A percentile compares a stretch with the other conserved stretches of the same genome.
phyloP scores from a whole-genome alignment of 2,888 invertebrate species.

The Eurytoma adleriae region DNA sequence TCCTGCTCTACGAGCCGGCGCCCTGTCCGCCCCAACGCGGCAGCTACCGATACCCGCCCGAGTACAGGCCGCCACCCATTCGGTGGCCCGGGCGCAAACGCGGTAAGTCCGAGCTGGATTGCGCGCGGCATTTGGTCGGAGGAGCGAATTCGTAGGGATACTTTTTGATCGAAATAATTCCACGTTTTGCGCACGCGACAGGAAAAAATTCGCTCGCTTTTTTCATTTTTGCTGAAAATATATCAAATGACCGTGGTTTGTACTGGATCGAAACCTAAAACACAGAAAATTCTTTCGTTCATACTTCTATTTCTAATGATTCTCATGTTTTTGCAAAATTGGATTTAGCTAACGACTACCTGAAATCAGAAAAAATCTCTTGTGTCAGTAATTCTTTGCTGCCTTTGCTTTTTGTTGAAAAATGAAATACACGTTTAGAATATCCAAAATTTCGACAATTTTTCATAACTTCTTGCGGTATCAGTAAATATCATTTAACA shows the following conservation, averaged over 20 bases:
- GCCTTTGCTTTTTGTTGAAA: no score
- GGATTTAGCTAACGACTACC: no score
- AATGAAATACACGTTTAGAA: no score
- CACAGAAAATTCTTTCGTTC: slow-evolving; percentile 21
- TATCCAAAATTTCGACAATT: no score
- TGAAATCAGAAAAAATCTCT: no score
- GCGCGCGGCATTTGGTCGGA: neutral
- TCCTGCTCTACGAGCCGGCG: slow-evolving; percentile 37
- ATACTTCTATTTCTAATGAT: slow-evolving; percentile 4
- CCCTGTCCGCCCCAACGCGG: slow-evolving; percentile 22
- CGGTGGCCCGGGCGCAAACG: slow-evolving; percentile 46
- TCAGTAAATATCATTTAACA: no score
- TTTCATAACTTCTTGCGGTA: no score
- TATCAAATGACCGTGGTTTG: no score
- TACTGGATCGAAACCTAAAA: neutral
- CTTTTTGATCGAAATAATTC: neutral
- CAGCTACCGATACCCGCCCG: slow-evolving; percentile 50
- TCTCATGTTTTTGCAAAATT: slow-evolving; percentile 14
- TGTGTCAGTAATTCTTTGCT: no score
- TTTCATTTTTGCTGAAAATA: no score
- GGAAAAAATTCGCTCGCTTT: no score
- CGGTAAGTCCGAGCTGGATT: slow-evolving; percentile 31
- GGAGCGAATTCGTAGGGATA: neutral
- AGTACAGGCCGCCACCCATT: slow-evolving; percentile 11
- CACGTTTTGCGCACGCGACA: no score